phyloP scores from a whole-genome alignment of 2,113 vertebrate species.

The Ornithorhynchus anatinus region DNA sequence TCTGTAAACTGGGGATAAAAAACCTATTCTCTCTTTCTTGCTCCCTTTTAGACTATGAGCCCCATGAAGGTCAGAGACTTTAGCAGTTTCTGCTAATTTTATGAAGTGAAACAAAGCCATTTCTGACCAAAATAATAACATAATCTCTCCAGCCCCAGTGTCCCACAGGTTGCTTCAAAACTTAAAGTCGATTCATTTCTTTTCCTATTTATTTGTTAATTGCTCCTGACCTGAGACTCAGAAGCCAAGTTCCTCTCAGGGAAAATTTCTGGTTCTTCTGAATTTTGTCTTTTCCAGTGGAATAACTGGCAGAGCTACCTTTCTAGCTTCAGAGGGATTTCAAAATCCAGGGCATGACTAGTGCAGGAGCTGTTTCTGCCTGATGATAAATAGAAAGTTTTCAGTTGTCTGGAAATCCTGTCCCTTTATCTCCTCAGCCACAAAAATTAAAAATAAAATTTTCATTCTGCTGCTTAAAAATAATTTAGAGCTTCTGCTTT shows the following conservation, averaged over 20 bases:
- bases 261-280: background rate
- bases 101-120: background rate
- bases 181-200: background rate
- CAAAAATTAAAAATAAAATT: conserved; percentile 55
- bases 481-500: conserved; percentile 50
- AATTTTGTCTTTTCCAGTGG: background rate
- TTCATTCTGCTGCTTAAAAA: conserved; percentile 41
- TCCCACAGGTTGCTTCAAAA: background rate
- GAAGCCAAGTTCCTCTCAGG: background rate
- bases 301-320: conserved; percentile 3
- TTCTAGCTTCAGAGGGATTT: conserved; percentile 20
- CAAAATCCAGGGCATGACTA: background rate
- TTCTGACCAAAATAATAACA: background rate
- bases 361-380: background rate
- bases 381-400: conserved; percentile 39
- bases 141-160: background rate
- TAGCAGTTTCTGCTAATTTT: background rate
- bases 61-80: too few relatives aligned
- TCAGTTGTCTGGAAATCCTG: conserved; percentile 40
- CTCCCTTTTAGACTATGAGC: too few relatives aligned
- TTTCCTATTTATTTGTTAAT: background rate
- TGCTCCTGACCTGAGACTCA: background rate
- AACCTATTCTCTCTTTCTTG: too few relatives aligned
- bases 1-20: too few relatives aligned
- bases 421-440: conserved; percentile 20